Conservation (phyloP, 2,113 vertebrate genomes). For the Alexandromys fortis region DNA sequence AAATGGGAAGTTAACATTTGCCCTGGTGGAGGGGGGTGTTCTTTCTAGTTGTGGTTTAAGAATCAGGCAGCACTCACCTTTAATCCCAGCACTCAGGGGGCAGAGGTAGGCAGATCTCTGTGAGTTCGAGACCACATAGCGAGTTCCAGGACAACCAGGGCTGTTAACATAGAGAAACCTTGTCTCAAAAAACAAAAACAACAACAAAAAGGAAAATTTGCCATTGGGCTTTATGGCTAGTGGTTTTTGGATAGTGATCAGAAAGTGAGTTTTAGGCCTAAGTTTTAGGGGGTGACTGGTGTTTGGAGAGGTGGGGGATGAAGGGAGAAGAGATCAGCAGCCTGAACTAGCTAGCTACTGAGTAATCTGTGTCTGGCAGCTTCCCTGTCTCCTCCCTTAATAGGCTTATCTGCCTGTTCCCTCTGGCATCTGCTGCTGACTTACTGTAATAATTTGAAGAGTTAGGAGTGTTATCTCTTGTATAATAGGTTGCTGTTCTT, state of each 20-base stretch:
- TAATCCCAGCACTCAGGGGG: not conserved
- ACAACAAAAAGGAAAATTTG: not conserved
- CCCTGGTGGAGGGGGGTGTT: too few species aligned
- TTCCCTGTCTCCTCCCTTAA: not conserved
- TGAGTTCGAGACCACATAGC: not conserved
- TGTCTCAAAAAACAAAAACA: not conserved
- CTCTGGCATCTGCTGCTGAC: not conserved
- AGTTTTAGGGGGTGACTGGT: not conserved
- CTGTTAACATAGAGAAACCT: not conserved
- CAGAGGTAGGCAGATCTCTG: not conserved
- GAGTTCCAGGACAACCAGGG: not conserved
- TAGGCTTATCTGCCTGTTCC: conserved; percentile 12
- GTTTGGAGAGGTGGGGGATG: not conserved
- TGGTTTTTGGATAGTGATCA: not conserved
- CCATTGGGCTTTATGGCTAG: not conserved
- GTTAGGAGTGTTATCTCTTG: conserved; percentile 26
- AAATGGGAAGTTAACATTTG: too few species aligned
- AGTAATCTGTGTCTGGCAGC: not conserved
- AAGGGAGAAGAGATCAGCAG: not conserved
- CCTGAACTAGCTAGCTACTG: too few species aligned
- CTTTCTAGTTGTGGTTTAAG: too few species aligned
- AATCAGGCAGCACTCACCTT: too few species aligned
- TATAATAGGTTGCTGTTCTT: not conserved
- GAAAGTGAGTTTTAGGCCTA: not conserved
- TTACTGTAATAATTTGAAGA: not conserved